Base-by-base conservation (phyloP, 2,797 vertebrate genomes). In the Myotis findleyi region DNA sequence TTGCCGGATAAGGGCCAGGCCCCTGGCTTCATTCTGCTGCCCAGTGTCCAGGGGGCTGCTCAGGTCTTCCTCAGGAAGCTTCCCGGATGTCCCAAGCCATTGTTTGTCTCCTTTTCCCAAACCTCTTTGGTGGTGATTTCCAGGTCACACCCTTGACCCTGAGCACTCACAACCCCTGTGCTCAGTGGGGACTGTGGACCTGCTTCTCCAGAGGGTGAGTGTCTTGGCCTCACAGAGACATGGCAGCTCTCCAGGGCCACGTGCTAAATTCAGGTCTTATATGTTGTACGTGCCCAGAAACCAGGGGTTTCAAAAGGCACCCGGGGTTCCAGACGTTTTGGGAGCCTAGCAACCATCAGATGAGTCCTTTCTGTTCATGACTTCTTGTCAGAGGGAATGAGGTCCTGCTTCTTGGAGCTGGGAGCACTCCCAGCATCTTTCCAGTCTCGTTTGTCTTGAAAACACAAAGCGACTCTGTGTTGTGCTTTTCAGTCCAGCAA, bases 271-370 rank as follows among this genome's bases (percentile, higher is more conserved):
- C 30, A 41, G 64, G 77, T 21, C 62, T 89, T 30, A 51, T 2
- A 0, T 33, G 16, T 66, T n/a, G 8, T 25, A 6, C 16, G 27
- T 89, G 41, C 49, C 33, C 41, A 88, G 36, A 71, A 51, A 57
- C 21, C 17, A 12, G 53, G 38, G 27, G 25, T 76, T 94, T 93
- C 76, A 72, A 80, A 91, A 96, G 84, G 51, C 57, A 71, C 14
- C n/a, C 72, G 51, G 41, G 69, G 36, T 79, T 87, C 72, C 38
- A 47, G 68, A 86, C 5, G 0, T 80, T 73, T n/a, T 90, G 57
- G 47, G 51, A 62, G 77, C 91, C 69, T 36, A 72, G 75, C 64
- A 75, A 1, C 44, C 66, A 49, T 95, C 85, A 53, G 27, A 55
- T 72, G 69, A 83, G 53, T 6, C 44, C 66, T 69, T 66, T 14